Conservation (phyloP, 1,140 invertebrate genomes). For the Macrobrachium rosenbergii region DNA sequence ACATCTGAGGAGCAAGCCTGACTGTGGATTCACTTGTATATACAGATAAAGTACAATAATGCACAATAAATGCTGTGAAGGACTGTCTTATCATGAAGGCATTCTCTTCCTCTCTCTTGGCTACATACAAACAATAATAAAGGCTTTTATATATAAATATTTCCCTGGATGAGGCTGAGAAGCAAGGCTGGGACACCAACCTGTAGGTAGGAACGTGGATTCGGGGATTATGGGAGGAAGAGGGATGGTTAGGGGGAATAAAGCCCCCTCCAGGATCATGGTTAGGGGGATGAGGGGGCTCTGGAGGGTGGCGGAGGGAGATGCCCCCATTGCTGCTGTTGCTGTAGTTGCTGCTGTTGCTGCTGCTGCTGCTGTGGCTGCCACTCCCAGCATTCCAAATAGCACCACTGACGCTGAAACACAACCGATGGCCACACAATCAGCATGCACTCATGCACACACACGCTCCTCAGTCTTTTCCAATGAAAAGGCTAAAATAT, state of each 20-base stretch:
- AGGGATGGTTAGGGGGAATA: constrained; percentile 28
- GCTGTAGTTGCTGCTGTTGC: constrained; percentile 42
- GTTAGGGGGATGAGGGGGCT: constrained; percentile 58
- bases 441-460: constrained; percentile 58
- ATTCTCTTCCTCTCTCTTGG: too few species aligned
- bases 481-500: constrained; percentile 17
- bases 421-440: constrained; percentile 53
- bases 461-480: constrained; percentile 29
- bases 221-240: constrained; percentile 73
- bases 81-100: too few species aligned
- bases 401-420: constrained; percentile 58
- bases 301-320: constrained; percentile 53
- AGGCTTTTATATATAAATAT: neutral
- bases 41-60: too few species aligned
- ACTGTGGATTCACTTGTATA: too few species aligned
- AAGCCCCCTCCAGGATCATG: constrained; percentile 59
- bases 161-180: constrained; percentile 32
- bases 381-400: constrained; percentile 40
- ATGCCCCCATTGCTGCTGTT: constrained; percentile 49
- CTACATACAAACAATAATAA: too few species aligned
- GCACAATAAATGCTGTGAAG: too few species aligned
- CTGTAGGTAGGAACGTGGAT: constrained; percentile 87
- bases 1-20: too few species aligned
- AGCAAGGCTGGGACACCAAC: constrained; percentile 71
- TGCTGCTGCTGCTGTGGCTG: constrained; percentile 46